Conservation (phyloP, 1,140 invertebrate genomes). For the Drosophila chauvacae region DNA sequence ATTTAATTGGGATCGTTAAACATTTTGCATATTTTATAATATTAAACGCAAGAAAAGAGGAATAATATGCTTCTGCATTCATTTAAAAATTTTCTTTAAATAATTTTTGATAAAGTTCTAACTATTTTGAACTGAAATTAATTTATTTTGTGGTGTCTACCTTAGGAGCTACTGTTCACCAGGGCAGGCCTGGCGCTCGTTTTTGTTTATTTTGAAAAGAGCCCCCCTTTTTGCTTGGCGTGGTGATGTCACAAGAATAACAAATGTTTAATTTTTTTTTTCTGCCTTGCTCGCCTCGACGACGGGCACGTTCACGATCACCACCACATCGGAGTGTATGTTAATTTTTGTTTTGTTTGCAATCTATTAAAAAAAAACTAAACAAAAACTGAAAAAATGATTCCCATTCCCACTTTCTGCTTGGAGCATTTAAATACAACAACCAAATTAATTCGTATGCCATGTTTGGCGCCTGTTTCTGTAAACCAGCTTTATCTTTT, state of each 20-base stretch:
- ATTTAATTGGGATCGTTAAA: too few relatives aligned
- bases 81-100: not conserved
- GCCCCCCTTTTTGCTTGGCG: conserved; percentile 1
- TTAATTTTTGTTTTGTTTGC: conserved; percentile 59
- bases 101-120: not conserved
- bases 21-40: too few relatives aligned
- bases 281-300: conserved; percentile 31
- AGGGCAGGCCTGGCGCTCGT: conserved; percentile 29
- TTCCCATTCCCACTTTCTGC: conserved; percentile 49
- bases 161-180: conserved; percentile 27
- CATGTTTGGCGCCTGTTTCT: conserved; percentile 70
- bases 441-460: conserved; percentile 73
- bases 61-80: too few relatives aligned
- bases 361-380: conserved; percentile 52
- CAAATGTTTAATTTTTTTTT: conserved; percentile 53
- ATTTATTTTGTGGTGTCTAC: not conserved
- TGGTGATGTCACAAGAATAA: conserved; percentile 71
- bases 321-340: conserved; percentile 62
- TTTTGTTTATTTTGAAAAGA: conserved; percentile 40
- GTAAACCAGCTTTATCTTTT: conserved; percentile 66
- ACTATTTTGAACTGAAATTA: not conserved
- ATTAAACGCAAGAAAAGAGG: too few relatives aligned
- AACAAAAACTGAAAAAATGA: conserved; percentile 44
- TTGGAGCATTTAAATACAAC: conserved; percentile 70
- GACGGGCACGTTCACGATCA: conserved; percentile 54